A percentile compares a stretch with the other conserved stretches of the same genome.
Evolutionary conservation across 2,888 invertebrate genomes (phyloP).

Genomic region (Melanotus villosus): DNA sequence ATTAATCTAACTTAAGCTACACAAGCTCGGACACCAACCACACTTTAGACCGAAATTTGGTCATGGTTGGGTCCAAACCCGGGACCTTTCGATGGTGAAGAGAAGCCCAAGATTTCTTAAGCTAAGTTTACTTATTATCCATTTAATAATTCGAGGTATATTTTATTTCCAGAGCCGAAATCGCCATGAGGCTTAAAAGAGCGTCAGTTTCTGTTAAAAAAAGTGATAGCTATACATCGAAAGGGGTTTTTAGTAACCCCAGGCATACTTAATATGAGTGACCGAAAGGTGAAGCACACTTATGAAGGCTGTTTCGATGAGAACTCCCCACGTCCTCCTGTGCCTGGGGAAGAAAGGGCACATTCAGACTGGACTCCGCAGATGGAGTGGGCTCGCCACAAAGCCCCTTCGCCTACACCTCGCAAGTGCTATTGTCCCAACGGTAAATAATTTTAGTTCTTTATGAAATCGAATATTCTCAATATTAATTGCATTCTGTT

Average conservation of each 20-base stretch:
- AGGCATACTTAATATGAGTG: constrained; percentile 60
- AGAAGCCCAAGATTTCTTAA: too few relatives aligned
- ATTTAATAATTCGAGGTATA: too few relatives aligned
- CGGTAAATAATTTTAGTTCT: constrained; percentile 54
- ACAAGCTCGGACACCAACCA: too few relatives aligned
- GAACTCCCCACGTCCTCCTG: constrained; percentile 87
- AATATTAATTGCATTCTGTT: too few relatives aligned
- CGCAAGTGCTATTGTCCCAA: constrained; percentile 55
- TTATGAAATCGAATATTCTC: too few relatives aligned
- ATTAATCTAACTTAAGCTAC: too few relatives aligned
- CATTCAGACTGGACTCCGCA: constrained; percentile 61
- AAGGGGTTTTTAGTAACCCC: constrained; percentile 52
- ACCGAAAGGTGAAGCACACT: constrained; percentile 54
- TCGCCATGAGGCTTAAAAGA: constrained; percentile 61
- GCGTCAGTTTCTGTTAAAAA: constrained; percentile 32
- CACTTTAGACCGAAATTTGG: too few relatives aligned
- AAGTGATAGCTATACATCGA: constrained; percentile 45
- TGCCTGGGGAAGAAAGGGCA: constrained; percentile 80
- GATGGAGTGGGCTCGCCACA: constrained; percentile 58
- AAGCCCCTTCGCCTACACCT: constrained; percentile 58
- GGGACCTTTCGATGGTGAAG: too few relatives aligned
- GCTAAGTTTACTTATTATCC: too few relatives aligned
- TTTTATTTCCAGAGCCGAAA: constrained; percentile 56
- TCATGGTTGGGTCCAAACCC: too few relatives aligned
- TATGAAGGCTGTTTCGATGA: constrained; percentile 67